These are phyloP conservation scores for Terebella lapidaria DNA, from an alignment of 2,888 invertebrate species.

Conservation along the genomic window DNA sequence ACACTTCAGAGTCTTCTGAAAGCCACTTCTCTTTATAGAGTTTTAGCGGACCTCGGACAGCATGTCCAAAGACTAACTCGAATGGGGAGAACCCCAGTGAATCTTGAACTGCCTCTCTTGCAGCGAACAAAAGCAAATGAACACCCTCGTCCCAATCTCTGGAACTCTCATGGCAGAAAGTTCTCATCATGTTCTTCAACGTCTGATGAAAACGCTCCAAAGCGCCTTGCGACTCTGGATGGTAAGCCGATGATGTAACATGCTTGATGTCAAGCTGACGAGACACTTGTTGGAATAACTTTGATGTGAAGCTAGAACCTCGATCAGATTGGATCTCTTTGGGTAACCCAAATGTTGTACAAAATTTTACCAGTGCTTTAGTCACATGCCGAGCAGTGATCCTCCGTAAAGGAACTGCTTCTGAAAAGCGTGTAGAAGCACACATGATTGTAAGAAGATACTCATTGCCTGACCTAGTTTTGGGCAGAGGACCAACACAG, in stretches of 20 bases:
- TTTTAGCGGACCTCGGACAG: neutral
- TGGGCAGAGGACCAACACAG: neutral
- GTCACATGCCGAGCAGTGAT: neutral
- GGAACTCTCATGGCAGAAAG: neutral
- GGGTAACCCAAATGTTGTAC: neutral
- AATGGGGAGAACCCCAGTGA: slow-evolving; percentile 14
- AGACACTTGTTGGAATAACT: neutral
- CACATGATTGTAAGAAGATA: slow-evolving; percentile 1
- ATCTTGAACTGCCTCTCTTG: slow-evolving; percentile 8
- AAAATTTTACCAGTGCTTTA: neutral
- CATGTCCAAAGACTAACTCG: slow-evolving; percentile 6
- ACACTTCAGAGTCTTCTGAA: neutral
- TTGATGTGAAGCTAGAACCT: neutral
- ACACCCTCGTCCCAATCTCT: slow-evolving; percentile 16
- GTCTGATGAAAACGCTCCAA: slow-evolving; percentile 1
- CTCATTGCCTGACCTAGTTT: neutral
- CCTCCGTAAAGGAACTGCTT: neutral
- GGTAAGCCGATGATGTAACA: too few species aligned
- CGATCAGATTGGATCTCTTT: neutral
- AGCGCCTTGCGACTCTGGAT: neutral
- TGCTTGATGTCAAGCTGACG: too few species aligned
- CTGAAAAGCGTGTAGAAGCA: neutral
- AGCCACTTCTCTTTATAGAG: neutral
- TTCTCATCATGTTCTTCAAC: neutral
- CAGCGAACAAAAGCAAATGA: slow-evolving; percentile 11